A percentile compares a stretch with the other conserved stretches of the same genome.
Evolutionary conservation across 1,140 invertebrate genomes (phyloP).

Genomic region (Trichoplusia ni): DNA sequence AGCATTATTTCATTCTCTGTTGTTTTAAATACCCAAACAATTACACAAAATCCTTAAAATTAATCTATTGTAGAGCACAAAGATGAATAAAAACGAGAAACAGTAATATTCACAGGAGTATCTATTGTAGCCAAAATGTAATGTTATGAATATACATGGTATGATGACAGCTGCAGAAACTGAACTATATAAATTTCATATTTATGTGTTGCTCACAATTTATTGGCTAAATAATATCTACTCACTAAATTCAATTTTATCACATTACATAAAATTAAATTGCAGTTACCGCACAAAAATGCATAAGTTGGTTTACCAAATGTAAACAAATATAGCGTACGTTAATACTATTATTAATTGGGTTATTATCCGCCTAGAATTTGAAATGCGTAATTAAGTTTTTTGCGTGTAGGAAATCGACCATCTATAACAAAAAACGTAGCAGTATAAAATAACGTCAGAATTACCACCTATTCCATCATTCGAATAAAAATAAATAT

Average conservation of each 20-base stretch:
- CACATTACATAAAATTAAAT: slow-evolving; percentile 34
- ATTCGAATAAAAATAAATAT: slow-evolving; percentile 50
- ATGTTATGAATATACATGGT: neutral
- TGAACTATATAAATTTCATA: slow-evolving; percentile 12
- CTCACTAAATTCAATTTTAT: slow-evolving; percentile 30
- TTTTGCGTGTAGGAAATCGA: slow-evolving; percentile 7
- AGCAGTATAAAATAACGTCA: slow-evolving; percentile 31
- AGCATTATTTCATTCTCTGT: neutral
- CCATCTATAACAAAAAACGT: slow-evolving; percentile 17
- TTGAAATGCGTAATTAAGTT: slow-evolving; percentile 25
- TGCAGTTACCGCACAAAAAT: slow-evolving; percentile 25
- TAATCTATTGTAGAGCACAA: slow-evolving; percentile 5
- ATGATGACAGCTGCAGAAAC: neutral
- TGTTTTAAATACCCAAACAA: slow-evolving; percentile 1
- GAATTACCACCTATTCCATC: slow-evolving; percentile 33
- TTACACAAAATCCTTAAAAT: slow-evolving; percentile 10
- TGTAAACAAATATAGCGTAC: slow-evolving; percentile 28
- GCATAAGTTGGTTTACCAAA: slow-evolving; percentile 25
- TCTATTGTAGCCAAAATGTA: neutral
- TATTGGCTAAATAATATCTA: slow-evolving; percentile 26
- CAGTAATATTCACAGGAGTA: neutral
- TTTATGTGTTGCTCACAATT: slow-evolving; percentile 16
- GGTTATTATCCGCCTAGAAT: slow-evolving; percentile 28
- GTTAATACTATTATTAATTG: slow-evolving; percentile 29
- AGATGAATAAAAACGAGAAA: neutral